Evolutionary conservation across 1,140 invertebrate species (phyloP).

Genomic region (Meloidogyne chitwoodi): DNA sequence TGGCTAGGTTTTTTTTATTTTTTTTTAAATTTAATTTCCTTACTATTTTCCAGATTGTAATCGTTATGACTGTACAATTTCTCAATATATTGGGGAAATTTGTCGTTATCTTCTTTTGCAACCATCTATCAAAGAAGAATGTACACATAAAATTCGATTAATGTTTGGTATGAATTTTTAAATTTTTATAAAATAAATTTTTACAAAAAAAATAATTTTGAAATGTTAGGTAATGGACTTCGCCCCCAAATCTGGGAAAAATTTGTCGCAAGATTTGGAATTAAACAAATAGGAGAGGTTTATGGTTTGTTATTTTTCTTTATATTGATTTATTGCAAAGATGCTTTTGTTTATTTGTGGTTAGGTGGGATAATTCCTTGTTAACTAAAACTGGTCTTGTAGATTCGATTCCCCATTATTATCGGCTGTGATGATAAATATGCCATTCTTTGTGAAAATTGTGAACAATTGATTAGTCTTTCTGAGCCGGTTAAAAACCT

Average conservation of each 20-base stretch:
- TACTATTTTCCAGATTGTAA: slow-evolving; percentile 69
- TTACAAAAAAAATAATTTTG: not conserved
- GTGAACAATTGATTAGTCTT: slow-evolving; percentile 19
- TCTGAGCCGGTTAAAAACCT: slow-evolving; percentile 3
- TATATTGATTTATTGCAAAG: not conserved
- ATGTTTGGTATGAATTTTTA: slow-evolving; percentile 23
- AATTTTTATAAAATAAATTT: not conserved
- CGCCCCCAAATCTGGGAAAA: slow-evolving; percentile 89
- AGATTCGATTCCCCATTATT: not conserved
- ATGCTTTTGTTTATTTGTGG: not conserved
- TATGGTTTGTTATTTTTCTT: slow-evolving; percentile 68
- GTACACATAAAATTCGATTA: slow-evolving; percentile 72
- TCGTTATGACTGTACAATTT: slow-evolving; percentile 88
- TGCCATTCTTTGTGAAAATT: not conserved
- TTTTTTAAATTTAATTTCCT: not conserved
- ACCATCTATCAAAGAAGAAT: slow-evolving; percentile 73
- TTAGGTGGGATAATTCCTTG: not conserved
- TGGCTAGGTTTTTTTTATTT: slow-evolving; percentile 65
- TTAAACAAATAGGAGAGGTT: slow-evolving; percentile 81
- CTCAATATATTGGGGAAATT: slow-evolving; percentile 98
- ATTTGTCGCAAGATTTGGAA: slow-evolving; percentile 82
- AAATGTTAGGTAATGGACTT: slow-evolving; percentile 70
- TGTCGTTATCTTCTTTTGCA: slow-evolving; percentile 91
- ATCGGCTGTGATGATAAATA: slow-evolving; percentile 8
- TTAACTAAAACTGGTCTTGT: not conserved